These are phyloP conservation scores for Cantharis lateralis DNA, from an alignment of 2,888 invertebrate genomes.

Conservation along the genomic window DNA sequence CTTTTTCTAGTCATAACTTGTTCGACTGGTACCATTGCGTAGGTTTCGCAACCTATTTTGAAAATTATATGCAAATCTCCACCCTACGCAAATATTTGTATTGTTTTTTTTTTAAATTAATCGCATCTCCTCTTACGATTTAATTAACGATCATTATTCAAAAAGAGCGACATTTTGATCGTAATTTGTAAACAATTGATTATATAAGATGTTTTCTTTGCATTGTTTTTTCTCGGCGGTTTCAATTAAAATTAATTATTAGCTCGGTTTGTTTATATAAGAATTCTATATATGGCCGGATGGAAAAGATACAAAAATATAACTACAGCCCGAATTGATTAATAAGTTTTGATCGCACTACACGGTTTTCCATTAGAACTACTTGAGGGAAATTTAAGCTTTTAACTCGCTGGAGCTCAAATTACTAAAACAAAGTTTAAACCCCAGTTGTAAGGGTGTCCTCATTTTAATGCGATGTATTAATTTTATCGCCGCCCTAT, in stretches of 20 bases:
- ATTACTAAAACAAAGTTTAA: background rate
- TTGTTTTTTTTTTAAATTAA: background rate
- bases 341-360: background rate
- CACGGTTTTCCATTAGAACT: background rate
- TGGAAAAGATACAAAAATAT: background rate
- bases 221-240: background rate
- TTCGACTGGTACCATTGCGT: background rate
- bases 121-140: background rate
- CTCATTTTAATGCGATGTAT: background rate
- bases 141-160: background rate
- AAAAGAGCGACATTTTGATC: background rate
- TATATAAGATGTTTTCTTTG: background rate
- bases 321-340: background rate
- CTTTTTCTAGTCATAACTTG: background rate
- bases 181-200: background rate
- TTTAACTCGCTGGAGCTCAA: background rate
- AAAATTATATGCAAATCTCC: background rate
- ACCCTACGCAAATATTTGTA: background rate
- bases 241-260: background rate
- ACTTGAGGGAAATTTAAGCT: background rate
- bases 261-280: background rate
- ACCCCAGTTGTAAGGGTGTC: background rate
- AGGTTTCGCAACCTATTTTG: background rate
- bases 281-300: background rate
- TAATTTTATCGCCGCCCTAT: background rate